Base-by-base conservation (phyloP, 2,888 invertebrate species). In the Chymomyza caudatula region DNA sequence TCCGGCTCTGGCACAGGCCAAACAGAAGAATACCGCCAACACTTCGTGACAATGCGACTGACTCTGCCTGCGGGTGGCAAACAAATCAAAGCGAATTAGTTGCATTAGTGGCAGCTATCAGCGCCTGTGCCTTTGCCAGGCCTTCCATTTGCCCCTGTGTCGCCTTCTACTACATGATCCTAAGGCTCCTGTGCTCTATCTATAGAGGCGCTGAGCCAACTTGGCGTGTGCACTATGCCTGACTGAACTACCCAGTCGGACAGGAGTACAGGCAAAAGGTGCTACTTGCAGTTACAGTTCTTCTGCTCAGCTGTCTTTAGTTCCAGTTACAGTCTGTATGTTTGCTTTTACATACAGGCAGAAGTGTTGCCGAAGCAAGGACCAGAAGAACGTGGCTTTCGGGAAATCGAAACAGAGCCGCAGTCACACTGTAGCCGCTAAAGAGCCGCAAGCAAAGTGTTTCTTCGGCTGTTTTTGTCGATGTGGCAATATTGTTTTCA, bases 91-190 rank as follows among this genome's bases (percentile, higher is more conserved):
- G 67, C 71, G 71, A 71, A 71, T 71, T 71, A 71, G 71, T 67
- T 71, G 71, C 71, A 71, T 71, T 71, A 71, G 71, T 71, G 67
- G 72, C 71, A 71, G 71, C 71, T 71, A 71, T 72, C 71, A 72
- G 71, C 73, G 49, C 25, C 55, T 54, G 54, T 67, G 49, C 68
- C 68, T 55, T 51, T 54, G 61, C 23, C 19, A 60, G 17, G 19
- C 29, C 51, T 54, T 65, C n/a, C 17, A 6, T 47, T 17, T 17
- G 15, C 44, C 44, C 15, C n/a, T 37, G 29, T 11, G 2, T 11
- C 29, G 11, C 29, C 11, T 37, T 8, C 29, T 11, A 37, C 29
- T 37, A 11, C 11, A 37, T 37, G 11, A 37, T 37, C 29, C 29
- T 37, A 11, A 37, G 29, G 29, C 5, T 37, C 29, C 29, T 37